These are phyloP conservation scores for Suncus etruscus DNA, from an alignment of 2,113 vertebrate species.

Conservation along the genomic window DNA sequence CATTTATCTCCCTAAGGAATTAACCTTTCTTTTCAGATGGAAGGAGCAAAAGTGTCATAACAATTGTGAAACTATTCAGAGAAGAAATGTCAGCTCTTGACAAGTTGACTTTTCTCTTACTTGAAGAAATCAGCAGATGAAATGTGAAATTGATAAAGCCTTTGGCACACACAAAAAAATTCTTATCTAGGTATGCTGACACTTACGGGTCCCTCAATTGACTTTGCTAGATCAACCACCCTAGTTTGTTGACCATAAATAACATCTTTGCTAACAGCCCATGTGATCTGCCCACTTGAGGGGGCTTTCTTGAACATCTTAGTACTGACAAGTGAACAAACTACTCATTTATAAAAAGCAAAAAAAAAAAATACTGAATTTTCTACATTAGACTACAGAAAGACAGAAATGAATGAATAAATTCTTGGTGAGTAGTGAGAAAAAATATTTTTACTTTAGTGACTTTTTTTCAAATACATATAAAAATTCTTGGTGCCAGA, in stretches of 20 bases:
- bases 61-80: constrained; percentile 44
- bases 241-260: not conserved
- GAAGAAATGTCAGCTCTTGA: constrained; percentile 30
- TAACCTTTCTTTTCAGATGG: constrained; percentile 25
- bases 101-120: constrained; percentile 55
- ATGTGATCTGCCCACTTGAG: accelerated
- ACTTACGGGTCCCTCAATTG: not conserved
- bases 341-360: not conserved
- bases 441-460: not conserved
- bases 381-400: not conserved
- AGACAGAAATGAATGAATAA: not conserved
- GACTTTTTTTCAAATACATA: not conserved
- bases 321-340: not conserved
- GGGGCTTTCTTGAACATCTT: accelerated
- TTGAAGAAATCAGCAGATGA: constrained; percentile 30
- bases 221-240: not conserved
- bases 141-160: constrained; percentile 40
- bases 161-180: not conserved
- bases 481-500: no score
- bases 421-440: no score
- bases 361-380: not conserved
- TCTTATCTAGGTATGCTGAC: accelerated
- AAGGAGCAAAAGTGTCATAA: constrained; percentile 28
- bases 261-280: not conserved
- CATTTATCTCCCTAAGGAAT: not conserved